Conservation (phyloP, 2,888 invertebrate genomes). For the Ennomos erosarius region DNA sequence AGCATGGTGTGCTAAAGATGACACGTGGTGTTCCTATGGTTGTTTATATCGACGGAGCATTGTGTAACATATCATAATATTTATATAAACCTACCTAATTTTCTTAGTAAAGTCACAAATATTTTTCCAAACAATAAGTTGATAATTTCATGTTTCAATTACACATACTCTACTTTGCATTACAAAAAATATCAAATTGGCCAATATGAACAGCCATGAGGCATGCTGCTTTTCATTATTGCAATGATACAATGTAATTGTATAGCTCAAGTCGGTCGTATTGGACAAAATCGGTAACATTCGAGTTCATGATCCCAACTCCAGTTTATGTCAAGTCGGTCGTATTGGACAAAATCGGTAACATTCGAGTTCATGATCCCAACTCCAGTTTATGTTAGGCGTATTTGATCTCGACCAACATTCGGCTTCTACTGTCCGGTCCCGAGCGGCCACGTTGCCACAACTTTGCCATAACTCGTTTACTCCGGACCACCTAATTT, state of each 20-base stretch:
- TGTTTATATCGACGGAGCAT: constrained; percentile 1
- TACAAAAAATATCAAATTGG: no score
- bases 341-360: constrained; percentile 11
- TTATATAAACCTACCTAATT: constrained; percentile 8
- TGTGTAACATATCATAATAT: constrained; percentile 3
- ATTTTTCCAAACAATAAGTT: no score
- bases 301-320: constrained; percentile 40
- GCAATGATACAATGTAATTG: constrained; percentile 4
- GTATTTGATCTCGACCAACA: constrained; percentile 43
- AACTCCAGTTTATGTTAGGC: constrained; percentile 43
- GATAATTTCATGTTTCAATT: no score
- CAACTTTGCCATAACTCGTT: constrained; percentile 76
- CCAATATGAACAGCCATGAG: no score
- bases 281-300: constrained; percentile 16
- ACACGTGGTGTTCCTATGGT: constrained; percentile 6
- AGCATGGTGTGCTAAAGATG: constrained; percentile 22
- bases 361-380: constrained; percentile 33
- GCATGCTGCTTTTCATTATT: background rate
- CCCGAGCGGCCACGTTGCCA: constrained; percentile 59
- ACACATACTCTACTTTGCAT: no score
- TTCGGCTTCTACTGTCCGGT: constrained; percentile 50
- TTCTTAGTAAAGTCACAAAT: background rate
- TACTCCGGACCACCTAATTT: constrained; percentile 75
- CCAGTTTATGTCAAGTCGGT: constrained; percentile 17
- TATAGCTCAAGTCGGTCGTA: constrained; percentile 5